Base-by-base conservation (phyloP, 2,797 vertebrate genomes). In the Siniperca undulata region DNA sequence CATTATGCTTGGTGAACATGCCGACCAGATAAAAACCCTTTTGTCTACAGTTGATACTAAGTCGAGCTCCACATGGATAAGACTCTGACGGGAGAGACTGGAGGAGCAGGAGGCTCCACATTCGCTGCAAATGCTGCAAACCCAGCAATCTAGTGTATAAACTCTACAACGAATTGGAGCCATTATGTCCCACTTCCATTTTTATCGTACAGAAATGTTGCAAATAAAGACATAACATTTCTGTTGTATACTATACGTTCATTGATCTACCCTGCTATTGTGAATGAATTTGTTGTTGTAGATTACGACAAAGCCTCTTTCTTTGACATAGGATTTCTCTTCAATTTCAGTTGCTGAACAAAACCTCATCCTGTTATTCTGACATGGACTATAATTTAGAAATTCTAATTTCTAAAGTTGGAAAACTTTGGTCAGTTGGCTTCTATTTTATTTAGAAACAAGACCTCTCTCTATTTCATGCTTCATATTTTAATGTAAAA, bases 21-120 rank as follows among this genome's bases (percentile, higher is more conserved):
- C 70, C 91, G 87, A 92, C 84, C 86, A 92, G 74, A 90, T 82
- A 74, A 93, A 93, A 84, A 82, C 64, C 50, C 59, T 78, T 88
- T 87, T 82, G 80, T 89, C 77, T 71, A 72, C 52, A 76, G 60
- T 83, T 85, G 60, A 84, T 82, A 83, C 69, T 81, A 85, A 84
- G 74, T 87, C 60, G 6, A 86, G 78, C 74, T 84, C 64, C 79
- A 88, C 70, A 80, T 84, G 70, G 83, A 85, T 11, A 52, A 69
- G 74, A 77, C 50, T 88, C 38, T 48, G 83, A 81, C 46, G 58
- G 79, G 52, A 74, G 82, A 80, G 78, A 77, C 77, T 77, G 70
- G 30, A 58, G 59, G 68, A 83, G 42, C 70, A 91, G 64, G 68
- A 82, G 58, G 77, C 61, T 70, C 48, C 71, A 81, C 44, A 80